Conservation (phyloP, 2,797 vertebrate genomes). For the Spinibarbus caldwelli region DNA sequence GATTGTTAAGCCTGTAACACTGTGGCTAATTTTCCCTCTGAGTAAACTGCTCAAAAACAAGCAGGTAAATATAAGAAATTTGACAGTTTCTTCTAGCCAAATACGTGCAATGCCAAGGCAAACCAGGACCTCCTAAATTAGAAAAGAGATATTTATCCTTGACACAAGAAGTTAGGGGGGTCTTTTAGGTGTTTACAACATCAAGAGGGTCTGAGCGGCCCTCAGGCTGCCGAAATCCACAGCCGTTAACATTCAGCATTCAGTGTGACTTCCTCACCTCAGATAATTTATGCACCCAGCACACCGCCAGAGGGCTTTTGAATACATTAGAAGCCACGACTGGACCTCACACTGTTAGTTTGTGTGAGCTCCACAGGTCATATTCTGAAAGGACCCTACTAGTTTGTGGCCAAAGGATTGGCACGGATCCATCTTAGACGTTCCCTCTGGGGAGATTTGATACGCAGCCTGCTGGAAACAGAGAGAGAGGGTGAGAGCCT, state of each 20-base stretch:
- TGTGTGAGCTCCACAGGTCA: constrained; percentile 41
- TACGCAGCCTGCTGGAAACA: constrained; percentile 14
- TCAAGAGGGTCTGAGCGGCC: constrained; percentile 44
- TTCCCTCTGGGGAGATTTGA: constrained; percentile 16
- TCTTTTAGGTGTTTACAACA: constrained; percentile 39
- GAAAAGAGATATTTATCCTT: constrained; percentile 15
- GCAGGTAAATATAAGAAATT: not conserved
- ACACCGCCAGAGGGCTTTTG: constrained; percentile 60
- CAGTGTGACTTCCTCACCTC: constrained; percentile 41
- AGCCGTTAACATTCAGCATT: constrained; percentile 50
- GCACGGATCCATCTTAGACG: constrained; percentile 28
- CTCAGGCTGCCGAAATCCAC: constrained; percentile 49
- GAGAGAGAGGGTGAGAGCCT: constrained; percentile 30
- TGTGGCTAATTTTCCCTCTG: not conserved
- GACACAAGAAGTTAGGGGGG: constrained; percentile 20
- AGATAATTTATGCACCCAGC: constrained; percentile 66
- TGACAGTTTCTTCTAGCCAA: not conserved
- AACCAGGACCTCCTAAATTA: not conserved
- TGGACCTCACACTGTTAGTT: constrained; percentile 55
- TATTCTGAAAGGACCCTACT: constrained; percentile 38
- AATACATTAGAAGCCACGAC: constrained; percentile 54
- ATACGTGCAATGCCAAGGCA: not conserved
- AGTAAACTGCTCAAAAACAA: not conserved
- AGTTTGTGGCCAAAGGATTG: constrained; percentile 29
- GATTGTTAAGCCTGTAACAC: not conserved